Conservation (phyloP, 2,888 invertebrate genomes). For the Didymodactylos carnosus region DNA sequence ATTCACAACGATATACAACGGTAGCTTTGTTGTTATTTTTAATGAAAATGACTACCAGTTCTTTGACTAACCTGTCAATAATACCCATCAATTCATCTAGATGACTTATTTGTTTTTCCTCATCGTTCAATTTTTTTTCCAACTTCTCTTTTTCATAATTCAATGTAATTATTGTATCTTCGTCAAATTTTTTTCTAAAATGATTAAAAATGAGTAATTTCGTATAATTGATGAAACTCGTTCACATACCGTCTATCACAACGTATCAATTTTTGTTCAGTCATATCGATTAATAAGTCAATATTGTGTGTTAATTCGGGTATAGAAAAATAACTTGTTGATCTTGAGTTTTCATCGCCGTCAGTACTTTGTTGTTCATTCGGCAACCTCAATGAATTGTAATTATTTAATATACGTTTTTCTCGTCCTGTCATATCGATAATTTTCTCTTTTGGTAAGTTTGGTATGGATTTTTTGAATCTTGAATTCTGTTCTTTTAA, state of each 20-base stretch:
- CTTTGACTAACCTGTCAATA: constrained; percentile 40
- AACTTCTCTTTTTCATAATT: constrained; percentile 57
- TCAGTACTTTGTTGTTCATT: not conserved
- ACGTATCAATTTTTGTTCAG: constrained; percentile 78
- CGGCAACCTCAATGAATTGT: constrained; percentile 10
- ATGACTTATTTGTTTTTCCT: constrained; percentile 51
- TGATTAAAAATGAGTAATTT: not conserved
- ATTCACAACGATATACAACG: no score
- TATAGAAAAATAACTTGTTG: constrained; percentile 39
- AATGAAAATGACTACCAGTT: constrained; percentile 19
- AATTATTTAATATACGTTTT: constrained; percentile 47
- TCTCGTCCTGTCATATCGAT: constrained; percentile 97
- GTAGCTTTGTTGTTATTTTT: constrained; percentile 20
- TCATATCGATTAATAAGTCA: constrained; percentile 67
- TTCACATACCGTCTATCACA: constrained; percentile 11
- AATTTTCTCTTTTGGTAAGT: constrained; percentile 62
- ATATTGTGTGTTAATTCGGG: constrained; percentile 82
- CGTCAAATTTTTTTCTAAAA: constrained; percentile 46
- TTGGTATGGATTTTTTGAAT: constrained; percentile 6
- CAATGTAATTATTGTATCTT: constrained; percentile 56
- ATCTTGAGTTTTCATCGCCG: not conserved
- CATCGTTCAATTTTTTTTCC: constrained; percentile 47
- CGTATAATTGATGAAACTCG: no score
- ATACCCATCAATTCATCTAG: constrained; percentile 49
- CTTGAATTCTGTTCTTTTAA: constrained; percentile 24